phyloP scores from a whole-genome alignment of 2,797 vertebrate species.

The Anniella stebbinsi region DNA sequence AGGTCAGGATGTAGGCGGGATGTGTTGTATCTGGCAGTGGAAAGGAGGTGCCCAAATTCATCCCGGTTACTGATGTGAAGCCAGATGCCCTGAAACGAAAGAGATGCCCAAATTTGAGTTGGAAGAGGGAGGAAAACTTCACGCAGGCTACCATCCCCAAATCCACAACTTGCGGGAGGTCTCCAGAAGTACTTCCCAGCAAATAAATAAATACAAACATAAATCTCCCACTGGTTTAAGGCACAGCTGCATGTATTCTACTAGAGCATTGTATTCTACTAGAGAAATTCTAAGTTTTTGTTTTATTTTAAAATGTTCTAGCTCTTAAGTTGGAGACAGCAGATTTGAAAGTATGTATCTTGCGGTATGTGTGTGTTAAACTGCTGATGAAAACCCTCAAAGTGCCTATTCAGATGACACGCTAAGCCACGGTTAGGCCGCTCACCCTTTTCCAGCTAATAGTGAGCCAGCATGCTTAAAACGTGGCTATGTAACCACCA shows the following conservation, averaged over 20 bases:
- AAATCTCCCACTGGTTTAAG: neutral
- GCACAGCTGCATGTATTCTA: neutral
- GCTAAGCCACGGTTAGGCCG: neutral
- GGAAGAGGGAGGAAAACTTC: neutral
- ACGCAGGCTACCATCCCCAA: rapidly evolving
- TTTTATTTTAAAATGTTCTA: neutral
- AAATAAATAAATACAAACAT: neutral
- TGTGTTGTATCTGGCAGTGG: constrained; percentile 84
- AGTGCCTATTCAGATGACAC: too few relatives aligned
- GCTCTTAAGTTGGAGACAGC: neutral
- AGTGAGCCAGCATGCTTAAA: too few relatives aligned
- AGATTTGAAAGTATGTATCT: neutral
- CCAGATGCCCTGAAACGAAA: constrained; percentile 84
- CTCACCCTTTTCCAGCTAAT: too few relatives aligned
- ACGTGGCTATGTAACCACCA: too few relatives aligned
- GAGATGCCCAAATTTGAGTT: too few relatives aligned
- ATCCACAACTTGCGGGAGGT: neutral
- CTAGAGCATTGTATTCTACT: neutral
- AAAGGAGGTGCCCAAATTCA: constrained; percentile 87
- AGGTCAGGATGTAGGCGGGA: constrained; percentile 87
- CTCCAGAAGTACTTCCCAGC: neutral
- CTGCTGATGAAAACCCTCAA: neutral
- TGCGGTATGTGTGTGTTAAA: too few relatives aligned
- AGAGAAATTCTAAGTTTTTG: too few relatives aligned
- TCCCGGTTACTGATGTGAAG: constrained; percentile 89